Evolutionary conservation across 2,888 invertebrate species (phyloP).

Genomic region (Caenorhabditis sinica): DNA sequence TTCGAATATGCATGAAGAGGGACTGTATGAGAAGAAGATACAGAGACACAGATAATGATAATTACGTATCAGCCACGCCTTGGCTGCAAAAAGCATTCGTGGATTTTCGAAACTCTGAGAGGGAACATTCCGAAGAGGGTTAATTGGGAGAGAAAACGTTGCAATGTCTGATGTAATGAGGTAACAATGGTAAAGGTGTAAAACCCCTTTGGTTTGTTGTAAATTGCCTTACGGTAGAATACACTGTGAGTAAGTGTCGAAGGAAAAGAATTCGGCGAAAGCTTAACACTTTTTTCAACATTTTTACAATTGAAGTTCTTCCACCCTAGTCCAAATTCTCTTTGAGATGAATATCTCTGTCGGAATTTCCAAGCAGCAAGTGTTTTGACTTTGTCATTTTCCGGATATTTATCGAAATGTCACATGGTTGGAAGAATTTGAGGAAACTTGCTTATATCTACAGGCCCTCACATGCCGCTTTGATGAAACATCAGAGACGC

Average conservation of each 20-base stretch:
- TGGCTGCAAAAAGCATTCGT: constrained; percentile 21
- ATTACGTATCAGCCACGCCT: constrained; percentile 20
- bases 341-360: constrained; percentile 7
- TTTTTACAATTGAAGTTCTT: neutral
- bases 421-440: constrained; percentile 41
- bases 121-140: neutral
- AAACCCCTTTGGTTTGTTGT: constrained; percentile 9
- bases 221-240: constrained; percentile 35
- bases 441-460: constrained; percentile 42
- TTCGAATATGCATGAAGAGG: constrained; percentile 49
- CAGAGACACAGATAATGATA: constrained; percentile 12
- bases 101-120: constrained; percentile 39
- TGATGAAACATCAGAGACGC: constrained; percentile 59
- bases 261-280: constrained; percentile 27
- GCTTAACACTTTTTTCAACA: neutral
- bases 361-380: neutral
- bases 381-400: constrained; percentile 25
- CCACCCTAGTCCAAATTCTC: neutral
- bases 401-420: constrained; percentile 54
- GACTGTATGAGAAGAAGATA: constrained; percentile 25
- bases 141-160: neutral
- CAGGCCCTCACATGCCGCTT: constrained; percentile 20
- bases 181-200: constrained; percentile 42
- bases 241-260: neutral
- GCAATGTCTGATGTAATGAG: constrained; percentile 40